A percentile compares a stretch with the other conserved stretches of the same genome.
Conservation (phyloP, 2,113 vertebrate species). For the Coregonus clupeaformis region DNA sequence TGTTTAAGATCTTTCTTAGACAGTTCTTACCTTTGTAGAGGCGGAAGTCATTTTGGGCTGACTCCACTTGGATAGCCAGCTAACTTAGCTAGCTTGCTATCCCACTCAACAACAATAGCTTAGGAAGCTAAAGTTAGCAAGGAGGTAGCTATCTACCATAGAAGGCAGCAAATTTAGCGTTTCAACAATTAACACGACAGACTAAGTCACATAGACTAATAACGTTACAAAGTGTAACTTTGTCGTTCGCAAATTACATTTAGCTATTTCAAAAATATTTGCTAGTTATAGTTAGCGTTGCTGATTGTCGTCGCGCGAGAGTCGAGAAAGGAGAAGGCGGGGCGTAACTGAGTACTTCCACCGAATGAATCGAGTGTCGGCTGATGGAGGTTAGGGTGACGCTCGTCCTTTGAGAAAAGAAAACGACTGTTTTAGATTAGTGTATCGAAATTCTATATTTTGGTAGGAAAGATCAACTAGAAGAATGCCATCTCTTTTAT, state of each 20-base stretch:
- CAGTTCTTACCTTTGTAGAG: slow-evolving; percentile 70
- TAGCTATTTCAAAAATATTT: neutral
- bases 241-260: neutral
- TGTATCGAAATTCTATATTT: neutral
- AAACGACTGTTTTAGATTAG: neutral
- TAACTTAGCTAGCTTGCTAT: neutral
- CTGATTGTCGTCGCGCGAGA: neutral
- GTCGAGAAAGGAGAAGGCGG: slow-evolving; percentile 37
- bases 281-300: slow-evolving; percentile 21
- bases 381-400: neutral
- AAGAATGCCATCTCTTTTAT: slow-evolving; percentile 84
- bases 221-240: neutral
- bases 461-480: neutral
- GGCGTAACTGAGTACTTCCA: accelerated
- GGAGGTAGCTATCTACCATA: slow-evolving; percentile 28
- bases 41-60: slow-evolving; percentile 72
- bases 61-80: neutral
- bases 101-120: slow-evolving; percentile 33
- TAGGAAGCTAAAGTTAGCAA: slow-evolving; percentile 15
- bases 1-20: neutral
- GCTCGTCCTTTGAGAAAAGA: slow-evolving; percentile 17
- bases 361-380: neutral
- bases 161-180: neutral
- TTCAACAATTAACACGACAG: neutral
- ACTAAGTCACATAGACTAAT: neutral